These are phyloP conservation scores for Folsomia manolachei DNA, from an alignment of 2,888 invertebrate species.

Conservation along the genomic window DNA sequence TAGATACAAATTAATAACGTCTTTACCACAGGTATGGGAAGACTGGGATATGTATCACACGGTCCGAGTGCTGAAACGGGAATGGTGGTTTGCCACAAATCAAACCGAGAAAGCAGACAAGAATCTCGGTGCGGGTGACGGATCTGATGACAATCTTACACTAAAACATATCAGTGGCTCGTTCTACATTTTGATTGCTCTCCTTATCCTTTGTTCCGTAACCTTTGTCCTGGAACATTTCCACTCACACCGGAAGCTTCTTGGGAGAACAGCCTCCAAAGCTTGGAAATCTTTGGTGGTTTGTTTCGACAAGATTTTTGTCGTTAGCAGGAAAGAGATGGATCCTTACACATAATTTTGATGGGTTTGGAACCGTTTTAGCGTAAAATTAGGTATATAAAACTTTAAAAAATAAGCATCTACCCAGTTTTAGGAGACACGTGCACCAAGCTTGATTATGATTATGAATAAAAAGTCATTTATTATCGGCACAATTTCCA, in stretches of 20 bases:
- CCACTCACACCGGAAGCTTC: background rate
- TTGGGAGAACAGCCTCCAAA: background rate
- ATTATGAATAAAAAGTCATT: too few relatives aligned
- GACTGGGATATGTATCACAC: slow-evolving; percentile 31
- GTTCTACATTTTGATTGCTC: slow-evolving; percentile 21
- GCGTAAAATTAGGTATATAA: too few relatives aligned
- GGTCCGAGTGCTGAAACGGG: slow-evolving; percentile 28
- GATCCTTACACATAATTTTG: background rate
- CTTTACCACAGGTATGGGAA: too few relatives aligned
- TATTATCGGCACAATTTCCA: too few relatives aligned
- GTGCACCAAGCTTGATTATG: too few relatives aligned
- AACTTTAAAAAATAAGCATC: too few relatives aligned
- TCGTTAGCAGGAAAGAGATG: background rate
- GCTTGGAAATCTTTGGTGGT: background rate
- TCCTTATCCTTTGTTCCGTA: background rate
- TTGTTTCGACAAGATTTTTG: background rate
- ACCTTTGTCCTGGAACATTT: slow-evolving; percentile 2
- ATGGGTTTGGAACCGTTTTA: too few relatives aligned
- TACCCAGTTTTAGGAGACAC: too few relatives aligned
- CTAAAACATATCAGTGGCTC: slow-evolving; percentile 30
- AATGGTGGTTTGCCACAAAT: slow-evolving; percentile 35
- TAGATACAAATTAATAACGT: too few relatives aligned
- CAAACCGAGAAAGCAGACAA: slow-evolving; percentile 31
- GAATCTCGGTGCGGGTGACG: background rate
- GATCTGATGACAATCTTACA: slow-evolving; percentile 28